Evolutionary conservation across 2,888 invertebrate genomes (phyloP).

Genomic region (Polymixis flavicincta): DNA sequence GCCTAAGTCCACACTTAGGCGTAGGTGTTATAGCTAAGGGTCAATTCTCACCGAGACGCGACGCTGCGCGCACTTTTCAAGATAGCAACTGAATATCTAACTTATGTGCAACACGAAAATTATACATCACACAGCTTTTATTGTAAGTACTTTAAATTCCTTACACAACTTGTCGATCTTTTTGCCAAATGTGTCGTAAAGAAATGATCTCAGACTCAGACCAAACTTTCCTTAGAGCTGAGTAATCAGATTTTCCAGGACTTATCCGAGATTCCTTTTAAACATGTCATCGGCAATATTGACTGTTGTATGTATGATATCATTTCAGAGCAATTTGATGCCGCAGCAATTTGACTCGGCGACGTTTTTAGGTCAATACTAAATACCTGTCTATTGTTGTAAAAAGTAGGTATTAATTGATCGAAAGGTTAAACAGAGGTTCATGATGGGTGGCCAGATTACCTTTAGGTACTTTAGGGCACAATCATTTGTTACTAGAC

Average conservation of each 20-base stretch:
- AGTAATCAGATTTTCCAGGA: slow-evolving; percentile 37
- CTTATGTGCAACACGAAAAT: too few species aligned
- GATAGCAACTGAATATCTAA: too few species aligned
- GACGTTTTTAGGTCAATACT: slow-evolving; percentile 32
- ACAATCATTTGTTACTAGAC: not conserved
- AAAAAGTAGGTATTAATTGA: slow-evolving; percentile 6
- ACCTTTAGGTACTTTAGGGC: not conserved
- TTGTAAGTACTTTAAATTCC: not conserved
- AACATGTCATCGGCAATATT: slow-evolving; percentile 27
- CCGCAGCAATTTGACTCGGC: slow-evolving; percentile 18
- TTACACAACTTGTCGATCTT: not conserved
- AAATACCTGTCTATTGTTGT: slow-evolving; percentile 22
- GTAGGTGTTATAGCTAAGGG: not conserved
- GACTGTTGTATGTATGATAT: slow-evolving; percentile 32
- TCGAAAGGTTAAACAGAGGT: slow-evolving; percentile 4
- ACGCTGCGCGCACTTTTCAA: too few species aligned
- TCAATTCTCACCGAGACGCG: too few species aligned
- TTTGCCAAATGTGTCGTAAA: not conserved
- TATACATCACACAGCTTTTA: not conserved
- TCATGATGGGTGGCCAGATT: not conserved
- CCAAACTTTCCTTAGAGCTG: slow-evolving; percentile 3
- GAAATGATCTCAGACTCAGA: not conserved
- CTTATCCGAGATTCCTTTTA: slow-evolving; percentile 15
- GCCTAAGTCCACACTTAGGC: too few species aligned
- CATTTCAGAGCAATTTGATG: slow-evolving; percentile 37